Percentiles rank a stretch among this genome's conserved stretches.
Conservation (phyloP, 2,888 invertebrate species). For the Agrochola macilenta region DNA sequence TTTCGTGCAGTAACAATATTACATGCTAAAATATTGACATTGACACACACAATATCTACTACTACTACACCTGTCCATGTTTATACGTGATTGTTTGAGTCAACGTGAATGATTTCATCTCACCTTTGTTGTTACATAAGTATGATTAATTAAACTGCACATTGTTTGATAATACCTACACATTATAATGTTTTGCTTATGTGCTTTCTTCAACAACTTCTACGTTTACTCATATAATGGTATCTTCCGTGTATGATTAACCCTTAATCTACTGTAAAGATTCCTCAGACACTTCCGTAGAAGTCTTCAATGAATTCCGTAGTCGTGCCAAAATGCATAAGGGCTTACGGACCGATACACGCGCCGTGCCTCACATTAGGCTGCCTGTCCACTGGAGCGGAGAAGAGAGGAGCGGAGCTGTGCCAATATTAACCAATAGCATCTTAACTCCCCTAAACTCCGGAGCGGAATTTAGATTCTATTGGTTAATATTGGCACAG, state of each 20-base stretch:
- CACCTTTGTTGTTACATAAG: slow-evolving; percentile 48
- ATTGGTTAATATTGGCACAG: too few species aligned
- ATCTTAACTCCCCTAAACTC: too few species aligned
- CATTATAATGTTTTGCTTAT: slow-evolving; percentile 17
- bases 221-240: slow-evolving; percentile 6
- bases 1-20: slow-evolving; percentile 14
- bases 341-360: background rate
- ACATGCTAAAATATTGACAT: slow-evolving; percentile 41
- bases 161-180: slow-evolving; percentile 47
- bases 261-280: slow-evolving; percentile 1
- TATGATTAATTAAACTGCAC: slow-evolving; percentile 32
- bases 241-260: background rate
- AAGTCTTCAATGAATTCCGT: background rate
- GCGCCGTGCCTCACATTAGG: too few species aligned
- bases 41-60: slow-evolving; percentile 32
- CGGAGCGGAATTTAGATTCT: too few species aligned
- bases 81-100: slow-evolving; percentile 44
- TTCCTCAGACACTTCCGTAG: background rate
- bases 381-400: too few species aligned
- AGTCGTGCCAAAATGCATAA: slow-evolving; percentile 1
- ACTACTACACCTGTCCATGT: slow-evolving; percentile 11
- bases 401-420: too few species aligned
- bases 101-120: slow-evolving; percentile 41
- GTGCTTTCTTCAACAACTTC: slow-evolving; percentile 34
- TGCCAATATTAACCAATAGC: too few species aligned